phyloP scores from a whole-genome alignment of 2,113 vertebrate genomes.

The Phoxinus phoxinus region DNA sequence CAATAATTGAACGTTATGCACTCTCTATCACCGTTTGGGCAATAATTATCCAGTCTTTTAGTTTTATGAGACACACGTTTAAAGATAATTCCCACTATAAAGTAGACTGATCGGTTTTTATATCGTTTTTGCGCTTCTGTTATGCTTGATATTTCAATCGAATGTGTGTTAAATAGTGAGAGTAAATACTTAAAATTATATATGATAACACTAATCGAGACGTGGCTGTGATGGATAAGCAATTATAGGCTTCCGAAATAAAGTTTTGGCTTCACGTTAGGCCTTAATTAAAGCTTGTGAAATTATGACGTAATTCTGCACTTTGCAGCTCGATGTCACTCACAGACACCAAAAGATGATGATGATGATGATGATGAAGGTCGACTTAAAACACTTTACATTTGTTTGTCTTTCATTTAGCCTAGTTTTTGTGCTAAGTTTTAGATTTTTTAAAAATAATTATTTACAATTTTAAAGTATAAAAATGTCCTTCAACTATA shows the following conservation, averaged over 20 bases:
- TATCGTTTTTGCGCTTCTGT: not conserved
- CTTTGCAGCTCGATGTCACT: not conserved
- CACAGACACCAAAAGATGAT: not conserved
- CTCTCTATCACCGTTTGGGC: slow-evolving; percentile 20
- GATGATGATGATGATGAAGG: not conserved
- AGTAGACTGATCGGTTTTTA: slow-evolving; percentile 20
- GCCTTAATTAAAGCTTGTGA: not conserved
- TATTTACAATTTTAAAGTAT: not conserved
- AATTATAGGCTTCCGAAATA: slow-evolving; percentile 10
- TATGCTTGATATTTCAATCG: slow-evolving; percentile 15
- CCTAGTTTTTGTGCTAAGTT: not conserved
- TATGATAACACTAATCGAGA: slow-evolving; percentile 19
- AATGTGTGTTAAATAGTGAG: slow-evolving; percentile 20
- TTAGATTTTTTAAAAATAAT: no score
- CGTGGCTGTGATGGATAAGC: not conserved
- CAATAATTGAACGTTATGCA: slow-evolving; percentile 40
- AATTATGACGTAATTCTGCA: not conserved
- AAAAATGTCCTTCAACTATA: not conserved
- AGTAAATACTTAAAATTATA: slow-evolving; percentile 34
- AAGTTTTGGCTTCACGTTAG: slow-evolving; percentile 10
- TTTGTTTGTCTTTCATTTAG: not conserved
- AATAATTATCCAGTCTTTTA: slow-evolving; percentile 43
- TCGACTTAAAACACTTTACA: not conserved
- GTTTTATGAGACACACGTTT: slow-evolving; percentile 44
- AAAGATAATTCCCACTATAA: slow-evolving; percentile 42